These are phyloP conservation scores for Cynopterus sphinx DNA, from an alignment of 2,797 vertebrate species.

Conservation along the genomic window DNA sequence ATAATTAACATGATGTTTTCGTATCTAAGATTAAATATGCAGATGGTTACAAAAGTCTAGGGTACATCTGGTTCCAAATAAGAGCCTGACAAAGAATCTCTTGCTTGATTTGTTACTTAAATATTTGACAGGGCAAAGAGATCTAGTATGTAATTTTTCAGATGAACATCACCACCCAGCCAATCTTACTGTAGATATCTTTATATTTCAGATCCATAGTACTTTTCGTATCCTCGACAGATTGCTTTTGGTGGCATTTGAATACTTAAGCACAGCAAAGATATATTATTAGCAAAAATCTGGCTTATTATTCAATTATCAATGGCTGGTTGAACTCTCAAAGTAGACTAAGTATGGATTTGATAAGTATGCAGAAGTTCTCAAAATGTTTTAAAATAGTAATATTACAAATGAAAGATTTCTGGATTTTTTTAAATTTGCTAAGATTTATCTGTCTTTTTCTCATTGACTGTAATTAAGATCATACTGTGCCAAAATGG, in stretches of 20 bases:
- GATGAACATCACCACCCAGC: constrained; percentile 51
- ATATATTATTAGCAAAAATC: constrained; percentile 78
- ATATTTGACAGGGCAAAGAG: constrained; percentile 76
- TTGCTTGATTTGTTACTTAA: constrained; percentile 79
- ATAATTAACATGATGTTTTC: constrained; percentile 85
- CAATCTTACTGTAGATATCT: constrained; percentile 46
- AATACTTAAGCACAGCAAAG: constrained; percentile 62
- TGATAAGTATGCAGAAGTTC: constrained; percentile 61
- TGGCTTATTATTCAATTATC: constrained; percentile 79
- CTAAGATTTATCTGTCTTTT: neutral
- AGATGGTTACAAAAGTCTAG: constrained; percentile 80
- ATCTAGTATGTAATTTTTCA: constrained; percentile 62
- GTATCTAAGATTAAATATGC: constrained; percentile 80
- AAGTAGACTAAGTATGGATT: constrained; percentile 63
- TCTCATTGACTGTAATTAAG: neutral
- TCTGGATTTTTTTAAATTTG: constrained; percentile 14
- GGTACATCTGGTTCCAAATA: constrained; percentile 81
- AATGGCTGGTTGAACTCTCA: constrained; percentile 73
- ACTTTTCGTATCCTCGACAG: constrained; percentile 28
- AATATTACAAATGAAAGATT: constrained; percentile 54
- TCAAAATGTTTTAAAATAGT: constrained; percentile 65
- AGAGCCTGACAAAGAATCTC: constrained; percentile 68
- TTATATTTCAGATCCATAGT: constrained; percentile 64
- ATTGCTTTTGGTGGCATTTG: constrained; percentile 59
- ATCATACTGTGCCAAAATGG: neutral